Evolutionary conservation across 2,113 vertebrate species (phyloP), one percentile per base, ranked within the genome.

Genomic region (Callorhinus ursinus): DNA sequence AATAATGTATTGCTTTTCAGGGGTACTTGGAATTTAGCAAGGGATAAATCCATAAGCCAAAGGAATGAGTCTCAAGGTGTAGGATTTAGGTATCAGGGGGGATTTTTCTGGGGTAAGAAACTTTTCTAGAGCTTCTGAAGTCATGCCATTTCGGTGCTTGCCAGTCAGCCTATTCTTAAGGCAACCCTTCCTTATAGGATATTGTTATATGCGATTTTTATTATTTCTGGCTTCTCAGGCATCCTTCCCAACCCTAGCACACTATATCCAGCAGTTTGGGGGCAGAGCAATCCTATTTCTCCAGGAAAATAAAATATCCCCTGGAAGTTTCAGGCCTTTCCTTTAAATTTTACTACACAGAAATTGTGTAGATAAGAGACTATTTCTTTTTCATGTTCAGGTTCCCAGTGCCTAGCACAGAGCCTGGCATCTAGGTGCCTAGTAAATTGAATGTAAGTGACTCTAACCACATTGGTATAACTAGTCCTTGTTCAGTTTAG

Each of bases 11-110:
- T 24, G 16, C 31, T 92, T 67, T 21, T 88, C 33, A 63, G 26
- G 22, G 28, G 9, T 51, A n/a, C 5, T 53, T 67, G 14, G 4
- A 72, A 36, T 71, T 80, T 67, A 61, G 31, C 76, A 69, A 87
- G 31, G 15, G 28, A 84, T 65, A 91, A 93, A 95, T 63, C 31
- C 24, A 93, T 87, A 51, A 92, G 10, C 39, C 65, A 95, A 79
- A 93, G 82, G 7, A 72, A 21, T 79, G 28, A 28, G 36, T 74
- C 57, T 87, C 15, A 19, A 90, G 16, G 2, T 59, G 5, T 16
- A 11, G 72, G 49, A 55, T 57, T 90, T 59, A 88, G 61, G 24
- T 6, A 12, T 10, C 5, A 36, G 18, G 21, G 39, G 36, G 55
- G 12, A 28, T 33, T 79, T 83, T 51, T 74, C 4, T 7, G 21